Percentiles rank a stretch among this genome's conserved stretches.
phyloP scores from a whole-genome alignment of 2,797 vertebrate species.

The Eremophila alpestris region DNA sequence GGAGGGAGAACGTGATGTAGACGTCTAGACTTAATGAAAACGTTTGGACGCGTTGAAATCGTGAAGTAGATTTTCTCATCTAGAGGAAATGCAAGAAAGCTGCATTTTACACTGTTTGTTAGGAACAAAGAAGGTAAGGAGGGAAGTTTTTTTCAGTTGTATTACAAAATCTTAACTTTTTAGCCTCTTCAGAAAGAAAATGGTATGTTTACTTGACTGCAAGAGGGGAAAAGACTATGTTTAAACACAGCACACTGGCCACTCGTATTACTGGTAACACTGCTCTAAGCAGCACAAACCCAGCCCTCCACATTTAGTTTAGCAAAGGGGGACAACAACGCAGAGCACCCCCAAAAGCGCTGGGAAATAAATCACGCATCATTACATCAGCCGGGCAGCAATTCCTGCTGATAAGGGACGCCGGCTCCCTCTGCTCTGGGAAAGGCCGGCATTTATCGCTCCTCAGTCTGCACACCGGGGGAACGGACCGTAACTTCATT shows the following conservation, averaged over 20 bases:
- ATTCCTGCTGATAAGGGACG: neutral
- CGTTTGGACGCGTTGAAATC: neutral
- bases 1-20: accelerated
- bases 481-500: neutral
- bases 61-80: neutral
- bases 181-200: neutral
- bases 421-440: neutral
- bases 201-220: accelerated
- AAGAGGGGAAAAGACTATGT: too few relatives aligned
- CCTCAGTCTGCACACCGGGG: accelerated
- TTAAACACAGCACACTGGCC: neutral
- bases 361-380: neutral
- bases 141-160: accelerated
- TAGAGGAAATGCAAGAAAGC: neutral
- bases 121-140: neutral
- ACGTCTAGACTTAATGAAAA: neutral
- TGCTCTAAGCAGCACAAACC: neutral
- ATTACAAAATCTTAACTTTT: neutral
- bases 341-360: neutral
- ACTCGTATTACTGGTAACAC: neutral
- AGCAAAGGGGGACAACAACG: neutral
- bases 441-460: neutral
- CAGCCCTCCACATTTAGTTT: neutral
- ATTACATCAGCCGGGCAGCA: neutral
- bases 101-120: neutral